Evolutionary conservation across 2,797 vertebrate species (phyloP).

Genomic region (Gobionotothen gibberifrons): DNA sequence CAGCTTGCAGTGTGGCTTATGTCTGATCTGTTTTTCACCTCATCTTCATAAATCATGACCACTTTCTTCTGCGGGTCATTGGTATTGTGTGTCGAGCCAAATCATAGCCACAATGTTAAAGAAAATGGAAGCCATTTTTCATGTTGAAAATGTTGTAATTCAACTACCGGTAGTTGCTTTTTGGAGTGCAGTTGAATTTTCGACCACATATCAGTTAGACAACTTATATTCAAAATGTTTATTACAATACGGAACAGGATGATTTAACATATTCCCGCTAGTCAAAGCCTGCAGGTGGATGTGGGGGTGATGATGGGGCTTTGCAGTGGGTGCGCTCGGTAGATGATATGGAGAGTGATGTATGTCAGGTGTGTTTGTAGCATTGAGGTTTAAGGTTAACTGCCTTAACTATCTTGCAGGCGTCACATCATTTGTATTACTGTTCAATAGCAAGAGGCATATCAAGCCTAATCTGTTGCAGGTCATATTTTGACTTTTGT

Average conservation of each 20-base stretch:
- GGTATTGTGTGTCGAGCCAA: conserved; percentile 14
- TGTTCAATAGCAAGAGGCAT: no score
- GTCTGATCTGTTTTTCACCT: conserved; percentile 66
- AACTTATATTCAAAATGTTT: neutral
- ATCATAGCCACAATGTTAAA: conserved; percentile 20
- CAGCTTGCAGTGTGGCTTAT: conserved; percentile 59
- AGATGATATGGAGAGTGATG: neutral
- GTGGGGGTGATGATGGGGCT: neutral
- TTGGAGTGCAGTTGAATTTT: neutral
- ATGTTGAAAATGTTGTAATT: neutral
- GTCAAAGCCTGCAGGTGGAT: neutral
- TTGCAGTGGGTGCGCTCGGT: no score
- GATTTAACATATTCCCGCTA: neutral
- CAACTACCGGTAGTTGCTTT: neutral
- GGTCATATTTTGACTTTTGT: no score
- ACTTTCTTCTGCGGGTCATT: conserved; percentile 39
- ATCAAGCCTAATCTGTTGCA: no score
- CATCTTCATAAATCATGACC: conserved; percentile 43
- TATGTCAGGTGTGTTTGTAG: no score
- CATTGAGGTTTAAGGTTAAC: neutral
- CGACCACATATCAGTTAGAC: neutral
- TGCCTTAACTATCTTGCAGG: neutral
- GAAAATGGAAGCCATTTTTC: neutral
- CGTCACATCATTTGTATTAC: neutral
- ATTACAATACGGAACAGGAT: neutral